These are phyloP conservation scores for Phalangium opilio DNA, from an alignment of 2,888 invertebrate species.

Conservation along the genomic window DNA sequence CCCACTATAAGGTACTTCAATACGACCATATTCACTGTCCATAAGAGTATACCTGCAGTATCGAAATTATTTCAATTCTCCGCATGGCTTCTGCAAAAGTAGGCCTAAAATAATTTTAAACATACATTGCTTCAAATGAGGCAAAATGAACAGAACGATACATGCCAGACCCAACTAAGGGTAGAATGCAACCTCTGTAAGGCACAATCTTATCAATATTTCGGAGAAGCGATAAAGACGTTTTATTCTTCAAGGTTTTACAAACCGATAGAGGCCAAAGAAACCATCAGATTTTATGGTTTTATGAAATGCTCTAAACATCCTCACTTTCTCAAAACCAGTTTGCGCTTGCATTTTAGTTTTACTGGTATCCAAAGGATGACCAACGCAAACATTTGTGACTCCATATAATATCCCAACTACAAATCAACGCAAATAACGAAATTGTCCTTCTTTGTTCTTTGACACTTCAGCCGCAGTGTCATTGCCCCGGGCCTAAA, in stretches of 20 bases:
- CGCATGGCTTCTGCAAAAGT: no score
- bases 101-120: conserved; percentile 10
- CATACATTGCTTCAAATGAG: conserved; percentile 30
- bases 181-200: conserved; percentile 29
- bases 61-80: no score
- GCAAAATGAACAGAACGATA: conserved; percentile 28
- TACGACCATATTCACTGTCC: no score
- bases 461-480: no score
- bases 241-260: neutral
- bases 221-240: neutral
- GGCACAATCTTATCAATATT: conserved; percentile 2
- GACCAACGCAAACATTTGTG: conserved; percentile 29
- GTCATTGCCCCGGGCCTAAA: no score
- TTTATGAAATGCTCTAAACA: conserved; percentile 26
- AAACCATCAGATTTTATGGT: conserved; percentile 27
- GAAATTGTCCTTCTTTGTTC: no score
- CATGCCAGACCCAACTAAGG: conserved; percentile 29
- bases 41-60: no score
- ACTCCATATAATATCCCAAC: conserved; percentile 30
- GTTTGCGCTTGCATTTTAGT: conserved; percentile 31
- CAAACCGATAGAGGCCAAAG: conserved; percentile 28
- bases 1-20: no score
- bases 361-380: conserved; percentile 30
- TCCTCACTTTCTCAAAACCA: conserved; percentile 27
- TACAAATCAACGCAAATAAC: conserved; percentile 13